Evolutionary conservation across 1,140 invertebrate genomes (phyloP), one percentile per base, ranked within the genome.

Genomic region (Caenorhabditis tropicalis): DNA sequence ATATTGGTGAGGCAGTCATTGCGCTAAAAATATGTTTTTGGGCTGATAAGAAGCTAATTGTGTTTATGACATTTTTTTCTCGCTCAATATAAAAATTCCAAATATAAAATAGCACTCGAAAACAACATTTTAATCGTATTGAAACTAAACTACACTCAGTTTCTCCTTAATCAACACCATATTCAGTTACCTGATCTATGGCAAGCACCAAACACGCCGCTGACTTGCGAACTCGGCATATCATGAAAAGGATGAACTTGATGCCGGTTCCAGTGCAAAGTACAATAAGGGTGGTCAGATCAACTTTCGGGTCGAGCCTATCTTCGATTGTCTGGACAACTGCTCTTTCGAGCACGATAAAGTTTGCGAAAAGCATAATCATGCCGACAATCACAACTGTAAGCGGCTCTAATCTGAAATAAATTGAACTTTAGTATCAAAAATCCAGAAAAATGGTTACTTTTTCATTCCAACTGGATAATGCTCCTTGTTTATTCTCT

Each of bases 1-100:
- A 87, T 58, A 53, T 89, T 89, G 31, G 88, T 88, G 10, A 87
- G 15, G 39, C 87, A 83, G 46, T 89, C 88, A 36, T 89, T 89
- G 15, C 88, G 56, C 56, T 74, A 19, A 36, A 65, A 65, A 43
- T 43, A 43, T 6, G 5, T 43, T 43, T 43, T 12, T 43, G 39
- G 5, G 5, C 39, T 12, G 39, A 43, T 43, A 43, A 43, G 12
- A 43, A 43, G 39, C 39, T 43, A 12, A 5, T 5, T 6, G n/a
- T n/a, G n/a, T n/a, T n/a, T n/a, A n/a, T n/a, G n/a, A n/a, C n/a
- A n/a, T n/a, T n/a, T n/a, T n/a, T n/a, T n/a, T n/a, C n/a, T n/a
- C n/a, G n/a, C n/a, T 4, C 43, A 4, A 56, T 27, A 27, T 56
- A 27, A 43, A 43, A 43, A 56, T 56, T 56, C 24, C 49, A 51